phyloP scores from a whole-genome alignment of 2,888 invertebrate species.

The Drosophila koepferae region DNA sequence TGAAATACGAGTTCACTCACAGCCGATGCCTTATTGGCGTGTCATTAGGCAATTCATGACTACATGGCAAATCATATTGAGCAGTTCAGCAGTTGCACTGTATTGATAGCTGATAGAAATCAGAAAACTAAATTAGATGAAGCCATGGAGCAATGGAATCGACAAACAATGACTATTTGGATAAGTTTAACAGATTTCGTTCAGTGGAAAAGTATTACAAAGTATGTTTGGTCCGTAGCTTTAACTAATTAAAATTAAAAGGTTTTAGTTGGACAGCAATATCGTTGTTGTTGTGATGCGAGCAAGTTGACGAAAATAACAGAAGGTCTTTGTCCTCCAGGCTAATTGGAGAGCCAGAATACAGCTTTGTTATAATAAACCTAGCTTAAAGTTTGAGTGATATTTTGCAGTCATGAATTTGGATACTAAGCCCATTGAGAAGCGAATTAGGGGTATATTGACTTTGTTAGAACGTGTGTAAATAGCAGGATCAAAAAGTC shows the following conservation, averaged over 20 bases:
- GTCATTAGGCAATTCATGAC: not conserved
- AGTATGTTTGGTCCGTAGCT: no score
- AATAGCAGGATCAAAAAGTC: not conserved
- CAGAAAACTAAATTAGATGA: no score
- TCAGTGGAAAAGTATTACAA: no score
- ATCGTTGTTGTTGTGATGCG: slow-evolving; percentile 46
- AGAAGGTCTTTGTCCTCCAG: slow-evolving; percentile 7
- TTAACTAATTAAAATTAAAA: slow-evolving; percentile 48
- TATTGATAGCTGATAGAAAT: not conserved
- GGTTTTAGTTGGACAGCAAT: slow-evolving; percentile 19
- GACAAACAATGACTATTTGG: no score
- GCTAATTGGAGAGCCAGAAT: slow-evolving; percentile 47
- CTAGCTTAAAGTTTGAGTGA: not conserved
- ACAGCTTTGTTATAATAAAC: not conserved
- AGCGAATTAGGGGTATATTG: not conserved
- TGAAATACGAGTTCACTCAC: not conserved
- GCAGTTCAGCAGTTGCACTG: not conserved
- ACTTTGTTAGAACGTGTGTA: not conserved
- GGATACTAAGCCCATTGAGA: no score
- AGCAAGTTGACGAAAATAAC: slow-evolving; percentile 25
- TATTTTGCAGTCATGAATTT: not conserved
- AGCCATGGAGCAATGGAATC: no score
- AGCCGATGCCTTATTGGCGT: not conserved
- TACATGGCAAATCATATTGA: not conserved
- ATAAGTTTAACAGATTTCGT: no score